Evolutionary conservation across 1,140 invertebrate species (phyloP).

Genomic region (Leptonema lineaticorne): DNA sequence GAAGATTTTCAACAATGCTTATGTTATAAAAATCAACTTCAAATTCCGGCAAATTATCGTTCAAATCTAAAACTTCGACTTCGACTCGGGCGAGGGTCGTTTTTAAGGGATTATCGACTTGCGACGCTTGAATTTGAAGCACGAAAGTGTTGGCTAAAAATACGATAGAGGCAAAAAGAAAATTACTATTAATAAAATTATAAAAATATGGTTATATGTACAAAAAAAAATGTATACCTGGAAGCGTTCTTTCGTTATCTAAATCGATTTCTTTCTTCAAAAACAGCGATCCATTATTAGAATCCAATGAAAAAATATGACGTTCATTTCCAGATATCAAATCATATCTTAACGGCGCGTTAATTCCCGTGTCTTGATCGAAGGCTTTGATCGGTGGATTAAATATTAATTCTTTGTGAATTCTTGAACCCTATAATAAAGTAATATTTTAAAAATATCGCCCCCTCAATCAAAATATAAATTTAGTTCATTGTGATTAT

Average conservation of each 20-base stretch:
- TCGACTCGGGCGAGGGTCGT: conserved; percentile 72
- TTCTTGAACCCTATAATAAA: conserved; percentile 60
- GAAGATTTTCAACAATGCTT: conserved; percentile 87
- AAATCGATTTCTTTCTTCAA: conserved; percentile 77
- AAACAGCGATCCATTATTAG: conserved; percentile 72
- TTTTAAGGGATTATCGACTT: conserved; percentile 76
- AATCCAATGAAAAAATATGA: conserved; percentile 69
- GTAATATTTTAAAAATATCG: background rate
- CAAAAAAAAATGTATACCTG: conserved; percentile 45
- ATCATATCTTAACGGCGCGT: conserved; percentile 69
- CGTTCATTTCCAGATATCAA: conserved; percentile 75
- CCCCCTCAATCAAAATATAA: too few species aligned
- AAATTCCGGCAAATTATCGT: conserved; percentile 83
- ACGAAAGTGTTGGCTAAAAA: conserved; percentile 68
- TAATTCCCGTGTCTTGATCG: conserved; percentile 73
- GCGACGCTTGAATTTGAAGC: conserved; percentile 74
- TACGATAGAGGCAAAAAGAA: background rate
- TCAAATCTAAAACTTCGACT: conserved; percentile 76
- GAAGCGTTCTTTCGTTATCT: conserved; percentile 65
- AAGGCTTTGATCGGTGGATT: conserved; percentile 70
- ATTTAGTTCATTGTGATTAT: too few species aligned
- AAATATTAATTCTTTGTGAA: conserved; percentile 69
- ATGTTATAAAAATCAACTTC: conserved; percentile 88
- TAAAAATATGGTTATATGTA: background rate
- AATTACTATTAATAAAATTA: conserved; percentile 2